phyloP scores from a whole-genome alignment of 2,797 vertebrate species.

The Cyclura pinguis region DNA sequence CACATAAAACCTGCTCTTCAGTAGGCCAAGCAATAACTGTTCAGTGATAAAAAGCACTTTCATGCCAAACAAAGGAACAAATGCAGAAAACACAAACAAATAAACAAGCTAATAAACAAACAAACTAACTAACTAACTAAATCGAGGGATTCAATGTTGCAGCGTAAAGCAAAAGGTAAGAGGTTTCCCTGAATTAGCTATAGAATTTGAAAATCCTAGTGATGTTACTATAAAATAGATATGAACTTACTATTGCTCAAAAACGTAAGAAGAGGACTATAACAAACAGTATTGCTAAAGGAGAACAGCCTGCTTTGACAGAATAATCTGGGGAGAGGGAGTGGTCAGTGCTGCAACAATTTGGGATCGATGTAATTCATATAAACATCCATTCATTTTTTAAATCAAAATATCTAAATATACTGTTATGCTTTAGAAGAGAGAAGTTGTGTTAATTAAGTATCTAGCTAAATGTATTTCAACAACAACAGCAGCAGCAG shows the following conservation, averaged over 20 bases:
- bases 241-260: constrained; percentile 53
- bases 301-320: constrained; percentile 44
- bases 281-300: constrained; percentile 24
- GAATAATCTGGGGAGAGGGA: background rate
- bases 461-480: background rate
- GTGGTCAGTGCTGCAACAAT: background rate
- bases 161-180: constrained; percentile 27
- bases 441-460: background rate
- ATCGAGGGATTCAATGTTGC: constrained; percentile 16
- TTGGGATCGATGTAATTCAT: background rate
- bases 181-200: constrained; percentile 30
- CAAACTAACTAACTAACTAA: constrained; percentile 20
- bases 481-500: background rate
- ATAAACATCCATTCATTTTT: background rate
- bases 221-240: constrained; percentile 40
- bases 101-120: constrained; percentile 19
- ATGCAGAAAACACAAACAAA: constrained; percentile 19
- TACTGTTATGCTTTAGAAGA: background rate
- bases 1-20: constrained; percentile 5
- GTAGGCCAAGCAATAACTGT: background rate
- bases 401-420: background rate
- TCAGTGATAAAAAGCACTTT: constrained; percentile 51
- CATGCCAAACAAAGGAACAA: constrained; percentile 15
- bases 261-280: constrained; percentile 30
- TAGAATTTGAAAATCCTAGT: constrained; percentile 49